Base-by-base conservation (phyloP, 2,888 invertebrate species). In the Apamea epomidion region DNA sequence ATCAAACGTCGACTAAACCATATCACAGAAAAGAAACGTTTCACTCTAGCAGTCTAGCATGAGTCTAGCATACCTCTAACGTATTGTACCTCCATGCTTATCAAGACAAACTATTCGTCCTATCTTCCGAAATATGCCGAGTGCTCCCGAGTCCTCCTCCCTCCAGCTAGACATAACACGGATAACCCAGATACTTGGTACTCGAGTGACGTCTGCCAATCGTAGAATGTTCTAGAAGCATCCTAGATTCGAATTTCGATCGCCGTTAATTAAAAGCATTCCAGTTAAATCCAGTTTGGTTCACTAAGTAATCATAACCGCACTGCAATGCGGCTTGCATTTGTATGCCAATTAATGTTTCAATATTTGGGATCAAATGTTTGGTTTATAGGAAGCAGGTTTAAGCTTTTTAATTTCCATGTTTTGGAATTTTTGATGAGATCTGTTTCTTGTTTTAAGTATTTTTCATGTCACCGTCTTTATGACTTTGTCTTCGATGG, bases 231-330 rank as follows among this genome's bases (percentile, higher is more conserved):
- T 86, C 86, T 82, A 82, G 85, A 88, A 84, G 54, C 77, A 65
- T 83, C 82, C 80, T 77, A 83, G 81, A 83, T 86, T 81, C 83
- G 79, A 86, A 87, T 79, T 86, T 82, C 85, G 76, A 86, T 84
- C 76, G 74, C 65, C 80, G 74, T 82, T 89, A 90, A 90, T 90
- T 84, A 89, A 89, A 85, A 87, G 88, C 88, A 82, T 84, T 89
- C 82, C 74, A 78, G 76, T 82, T 71, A 75, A 83, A 82, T 80
- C 77, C 76, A 78, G 86, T 79, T 84, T 77, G 81, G 82, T 83
- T 81, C 71, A 65, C 79, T 81, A 83, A 82, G 85, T 88, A 86
- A 87, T 85, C 83, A 90, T 86, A 88, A 89, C 88, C 73, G 78
- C 82, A 82, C 69, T 84, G 83, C 87, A 85, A 76, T 88, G 85